These are phyloP conservation scores for Heliothis peltigera DNA, from an alignment of 2,888 invertebrate species.

Conservation along the genomic window DNA sequence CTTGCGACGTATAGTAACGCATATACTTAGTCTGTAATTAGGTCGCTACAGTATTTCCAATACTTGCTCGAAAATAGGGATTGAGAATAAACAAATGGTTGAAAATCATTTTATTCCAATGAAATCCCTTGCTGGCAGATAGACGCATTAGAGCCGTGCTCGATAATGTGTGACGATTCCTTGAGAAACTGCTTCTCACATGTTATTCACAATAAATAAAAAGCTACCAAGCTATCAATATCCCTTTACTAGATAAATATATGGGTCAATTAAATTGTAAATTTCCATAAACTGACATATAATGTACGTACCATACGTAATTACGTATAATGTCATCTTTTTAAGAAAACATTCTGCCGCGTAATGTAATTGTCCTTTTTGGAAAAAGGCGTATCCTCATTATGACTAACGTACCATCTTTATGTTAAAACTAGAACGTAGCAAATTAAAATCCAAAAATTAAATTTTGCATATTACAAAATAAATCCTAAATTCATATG, in stretches of 20 bases:
- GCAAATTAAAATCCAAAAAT: neutral
- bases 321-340: too few relatives aligned
- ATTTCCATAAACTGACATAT: too few relatives aligned
- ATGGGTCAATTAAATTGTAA: constrained; percentile 9
- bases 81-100: constrained; percentile 11
- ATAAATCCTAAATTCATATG: constrained; percentile 16
- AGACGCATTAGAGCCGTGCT: too few relatives aligned
- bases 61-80: neutral
- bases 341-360: too few relatives aligned
- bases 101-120: neutral
- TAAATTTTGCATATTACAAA: neutral
- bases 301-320: too few relatives aligned
- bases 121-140: neutral
- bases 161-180: neutral
- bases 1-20: constrained; percentile 5
- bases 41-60: neutral
- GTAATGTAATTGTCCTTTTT: neutral
- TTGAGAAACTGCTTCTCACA: too few relatives aligned
- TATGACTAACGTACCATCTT: constrained; percentile 9
- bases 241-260: neutral
- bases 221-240: neutral
- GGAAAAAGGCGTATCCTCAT: constrained; percentile 9
- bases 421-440: neutral
- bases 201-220: too few relatives aligned
- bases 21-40: constrained; percentile 3